These are phyloP conservation scores for Mycetomoellerius zeteki DNA, from an alignment of 1,140 invertebrate species.

Conservation along the genomic window DNA sequence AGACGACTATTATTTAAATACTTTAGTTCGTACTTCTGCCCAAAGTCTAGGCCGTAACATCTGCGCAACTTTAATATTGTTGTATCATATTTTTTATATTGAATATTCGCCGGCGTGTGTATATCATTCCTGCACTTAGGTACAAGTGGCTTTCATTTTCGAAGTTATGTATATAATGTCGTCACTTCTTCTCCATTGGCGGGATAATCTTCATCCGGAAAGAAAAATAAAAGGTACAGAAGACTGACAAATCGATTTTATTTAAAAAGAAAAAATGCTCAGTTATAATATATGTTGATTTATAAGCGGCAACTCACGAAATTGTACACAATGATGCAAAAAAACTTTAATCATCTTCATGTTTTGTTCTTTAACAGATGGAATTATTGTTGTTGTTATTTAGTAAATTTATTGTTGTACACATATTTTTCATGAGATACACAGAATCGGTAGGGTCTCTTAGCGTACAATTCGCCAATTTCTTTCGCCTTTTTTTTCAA, in stretches of 20 bases:
- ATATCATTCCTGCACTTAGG: conserved; percentile 73
- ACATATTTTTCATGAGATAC: neutral
- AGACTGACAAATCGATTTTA: conserved; percentile 81
- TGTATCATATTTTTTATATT: conserved; percentile 65
- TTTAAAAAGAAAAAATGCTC: conserved; percentile 62
- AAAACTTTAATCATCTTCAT: neutral
- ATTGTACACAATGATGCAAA: neutral
- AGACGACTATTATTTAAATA: conserved; percentile 66
- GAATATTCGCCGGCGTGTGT: conserved; percentile 60
- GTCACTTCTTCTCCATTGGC: conserved; percentile 37
- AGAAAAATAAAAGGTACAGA: conserved; percentile 64
- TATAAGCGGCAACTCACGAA: neutral
- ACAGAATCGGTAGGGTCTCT: neutral
- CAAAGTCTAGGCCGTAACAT: conserved; percentile 51
- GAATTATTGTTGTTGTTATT: conserved; percentile 21
- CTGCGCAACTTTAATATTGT: conserved; percentile 40
- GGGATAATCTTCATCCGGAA: conserved; percentile 23
- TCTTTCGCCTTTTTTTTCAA: neutral
- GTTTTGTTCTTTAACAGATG: neutral
- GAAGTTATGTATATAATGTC: conserved; percentile 32
- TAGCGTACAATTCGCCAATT: neutral
- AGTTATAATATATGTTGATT: conserved; percentile 17
- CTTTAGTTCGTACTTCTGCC: conserved; percentile 59
- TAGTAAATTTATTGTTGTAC: conserved; percentile 16
- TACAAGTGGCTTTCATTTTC: conserved; percentile 55